A percentile compares a stretch with the other conserved stretches of the same genome.
Conservation (phyloP, 1,140 invertebrate species). For the Linepithema humile region DNA sequence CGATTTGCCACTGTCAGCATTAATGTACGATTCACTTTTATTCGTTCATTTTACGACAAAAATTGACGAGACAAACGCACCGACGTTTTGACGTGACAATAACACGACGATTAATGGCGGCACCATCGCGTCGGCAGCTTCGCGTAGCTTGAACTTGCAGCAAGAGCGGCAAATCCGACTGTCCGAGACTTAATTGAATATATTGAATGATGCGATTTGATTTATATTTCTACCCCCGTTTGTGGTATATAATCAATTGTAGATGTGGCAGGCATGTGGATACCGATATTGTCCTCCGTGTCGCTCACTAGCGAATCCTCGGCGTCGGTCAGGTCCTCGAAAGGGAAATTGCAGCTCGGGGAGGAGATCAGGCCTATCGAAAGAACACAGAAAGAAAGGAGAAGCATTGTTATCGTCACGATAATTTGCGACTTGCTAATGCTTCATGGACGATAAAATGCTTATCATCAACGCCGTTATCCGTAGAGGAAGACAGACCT, state of each 20-base stretch:
- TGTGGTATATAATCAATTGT: slow-evolving; percentile 64
- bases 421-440: slow-evolving; percentile 26
- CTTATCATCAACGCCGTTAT: slow-evolving; percentile 64
- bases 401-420: slow-evolving; percentile 63
- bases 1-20: too few species aligned
- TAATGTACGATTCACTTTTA: too few species aligned
- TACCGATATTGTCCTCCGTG: slow-evolving; percentile 81
- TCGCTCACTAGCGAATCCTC: slow-evolving; percentile 82
- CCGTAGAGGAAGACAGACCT: slow-evolving; percentile 68
- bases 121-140: too few species aligned
- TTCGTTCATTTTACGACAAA: too few species aligned
- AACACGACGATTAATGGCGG: too few species aligned
- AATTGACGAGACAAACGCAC: too few species aligned
- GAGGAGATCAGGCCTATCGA: slow-evolving; percentile 79
- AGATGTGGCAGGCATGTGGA: slow-evolving; percentile 75
- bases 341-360: slow-evolving; percentile 82
- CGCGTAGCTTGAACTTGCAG: too few species aligned
- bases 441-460: slow-evolving; percentile 55
- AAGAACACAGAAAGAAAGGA: slow-evolving; percentile 78
- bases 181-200: too few species aligned
- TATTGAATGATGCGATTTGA: too few species aligned
- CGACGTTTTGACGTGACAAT: too few species aligned
- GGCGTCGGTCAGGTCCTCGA: slow-evolving; percentile 82
- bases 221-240: slow-evolving; percentile 76
- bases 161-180: too few species aligned